Evolutionary conservation across 2,797 vertebrate genomes (phyloP), one percentile per base, ranked within the genome.

Genomic region (Champsocephalus esox): DNA sequence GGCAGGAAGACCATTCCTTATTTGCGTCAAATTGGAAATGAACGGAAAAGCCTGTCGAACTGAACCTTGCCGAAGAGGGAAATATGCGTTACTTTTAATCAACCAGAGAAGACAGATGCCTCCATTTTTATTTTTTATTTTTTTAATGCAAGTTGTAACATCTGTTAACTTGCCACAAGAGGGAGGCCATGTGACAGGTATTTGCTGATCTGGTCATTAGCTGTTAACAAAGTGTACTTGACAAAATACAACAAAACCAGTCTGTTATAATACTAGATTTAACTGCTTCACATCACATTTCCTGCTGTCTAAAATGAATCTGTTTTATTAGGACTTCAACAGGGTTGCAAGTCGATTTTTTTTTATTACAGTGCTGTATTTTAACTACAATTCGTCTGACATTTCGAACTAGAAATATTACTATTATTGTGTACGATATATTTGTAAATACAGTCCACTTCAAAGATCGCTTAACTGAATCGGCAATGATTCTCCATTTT

Each of bases 361-460:
- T 94, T 95, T 95, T 94, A 93, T 91, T 89, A 90, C 88, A 89
- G 87, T 93, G 89, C 89, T 93, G 93, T 92, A 93, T 95, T 95
- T 94, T 92, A 94, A 92, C 84, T 88, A 91, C 89, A 85, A 69
- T 86, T 88, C 88, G 78, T 91, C 77, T 84, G 75, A 79, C 79
- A 81, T 89, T 93, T 92, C 43, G 74, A 86, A 82, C 85, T 86
- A 86, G 81, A 94, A 87, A 68, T 64, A 66, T 76, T 70, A 73
- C 72, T 77, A 81, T 72, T 84, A 79, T 86, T 92, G 84, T 94
- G 88, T 85, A 88, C 60, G 69, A 88, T 89, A 81, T 92, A 91
- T 92, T 91, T 93, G 81, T 94, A 90, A 92, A 89, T 85, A 84
- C 63, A 79, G 60, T 83, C 84, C 69, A 82, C 84, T 81, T 90